Evolutionary conservation across 1,140 invertebrate species (phyloP).

Genomic region (Sweltsa coloradensis): DNA sequence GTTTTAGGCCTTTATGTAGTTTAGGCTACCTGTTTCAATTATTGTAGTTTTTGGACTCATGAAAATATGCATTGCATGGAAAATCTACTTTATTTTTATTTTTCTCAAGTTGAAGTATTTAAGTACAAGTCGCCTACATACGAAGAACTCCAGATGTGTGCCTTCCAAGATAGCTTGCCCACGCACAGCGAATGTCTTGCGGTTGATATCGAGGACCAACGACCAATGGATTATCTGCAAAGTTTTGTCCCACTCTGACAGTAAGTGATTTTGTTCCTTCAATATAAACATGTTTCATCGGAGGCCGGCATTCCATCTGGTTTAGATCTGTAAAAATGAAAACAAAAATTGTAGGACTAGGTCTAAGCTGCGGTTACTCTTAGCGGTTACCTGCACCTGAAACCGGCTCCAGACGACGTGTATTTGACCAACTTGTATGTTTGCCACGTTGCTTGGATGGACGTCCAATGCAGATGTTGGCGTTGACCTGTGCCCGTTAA

Average conservation of each 20-base stretch:
- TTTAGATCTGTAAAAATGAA: constrained; percentile 53
- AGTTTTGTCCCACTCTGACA: constrained; percentile 44
- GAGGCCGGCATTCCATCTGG: constrained; percentile 45
- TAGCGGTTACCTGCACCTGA: no score
- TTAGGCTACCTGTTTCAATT: no score
- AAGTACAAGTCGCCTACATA: constrained; percentile 28
- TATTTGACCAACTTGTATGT: no score
- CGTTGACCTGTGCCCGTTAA: no score
- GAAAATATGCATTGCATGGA: neutral
- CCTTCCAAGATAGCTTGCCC: constrained; percentile 39
- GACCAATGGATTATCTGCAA: constrained; percentile 54
- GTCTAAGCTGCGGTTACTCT: no score
- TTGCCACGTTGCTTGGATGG: no score
- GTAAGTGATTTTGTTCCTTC: constrained; percentile 39
- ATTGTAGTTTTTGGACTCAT: neutral
- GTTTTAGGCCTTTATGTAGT: no score
- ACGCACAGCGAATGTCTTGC: constrained; percentile 44
- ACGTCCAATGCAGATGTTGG: no score
- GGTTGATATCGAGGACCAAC: constrained; percentile 59
- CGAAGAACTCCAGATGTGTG: constrained; percentile 58
- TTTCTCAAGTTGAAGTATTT: neutral
- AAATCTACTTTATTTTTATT: neutral
- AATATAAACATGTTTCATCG: constrained; percentile 43
- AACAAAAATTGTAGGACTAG: no score
- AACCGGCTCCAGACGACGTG: no score